phyloP scores from a whole-genome alignment of 2,797 vertebrate genomes.

The Manis javanica region DNA sequence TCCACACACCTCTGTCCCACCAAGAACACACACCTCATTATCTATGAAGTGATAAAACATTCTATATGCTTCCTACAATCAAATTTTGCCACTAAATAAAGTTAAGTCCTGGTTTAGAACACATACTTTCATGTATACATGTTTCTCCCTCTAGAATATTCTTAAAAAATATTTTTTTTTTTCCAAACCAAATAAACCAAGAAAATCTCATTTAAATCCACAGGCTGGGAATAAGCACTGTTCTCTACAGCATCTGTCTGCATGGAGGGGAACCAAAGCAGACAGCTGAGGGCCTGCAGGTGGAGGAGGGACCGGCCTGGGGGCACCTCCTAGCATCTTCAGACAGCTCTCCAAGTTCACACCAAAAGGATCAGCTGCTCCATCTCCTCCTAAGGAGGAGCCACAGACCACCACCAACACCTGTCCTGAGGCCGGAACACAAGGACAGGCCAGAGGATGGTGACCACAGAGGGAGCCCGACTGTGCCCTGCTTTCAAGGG shows the following conservation, averaged over 20 bases:
- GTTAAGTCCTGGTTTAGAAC: not conserved
- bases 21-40: not conserved
- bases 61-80: not conserved
- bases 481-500: too few relatives aligned
- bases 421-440: accelerated
- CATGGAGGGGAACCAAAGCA: not conserved
- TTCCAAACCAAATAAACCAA: not conserved
- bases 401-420: not conserved
- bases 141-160: not conserved
- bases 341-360: too few relatives aligned
- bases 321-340: not conserved
- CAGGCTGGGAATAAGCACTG: not conserved
- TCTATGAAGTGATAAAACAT: not conserved
- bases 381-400: too few relatives aligned
- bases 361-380: not conserved
- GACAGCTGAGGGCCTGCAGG: not conserved
- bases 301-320: not conserved
- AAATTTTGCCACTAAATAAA: not conserved
- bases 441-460: not conserved
- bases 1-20: too few relatives aligned
- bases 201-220: not conserved
- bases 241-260: not conserved
- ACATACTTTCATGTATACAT: not conserved
- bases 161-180: not conserved
- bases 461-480: too few relatives aligned